Conservation (phyloP, 2,113 vertebrate species). For the Mesocricetus auratus region DNA sequence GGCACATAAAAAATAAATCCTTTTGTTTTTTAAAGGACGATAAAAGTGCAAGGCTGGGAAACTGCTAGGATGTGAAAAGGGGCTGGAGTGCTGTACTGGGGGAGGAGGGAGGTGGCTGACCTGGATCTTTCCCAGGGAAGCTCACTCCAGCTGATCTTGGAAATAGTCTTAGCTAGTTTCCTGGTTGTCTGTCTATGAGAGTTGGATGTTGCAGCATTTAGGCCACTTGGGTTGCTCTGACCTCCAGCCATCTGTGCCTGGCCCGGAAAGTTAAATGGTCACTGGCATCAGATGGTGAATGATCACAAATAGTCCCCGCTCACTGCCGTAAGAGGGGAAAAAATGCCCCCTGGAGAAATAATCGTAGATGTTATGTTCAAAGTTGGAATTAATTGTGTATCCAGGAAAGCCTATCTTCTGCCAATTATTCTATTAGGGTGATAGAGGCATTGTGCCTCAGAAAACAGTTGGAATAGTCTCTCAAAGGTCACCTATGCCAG, state of each 20-base stretch:
- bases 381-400: slow-evolving; percentile 40
- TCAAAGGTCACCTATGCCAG: not conserved
- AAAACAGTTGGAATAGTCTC: not conserved
- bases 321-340: not conserved
- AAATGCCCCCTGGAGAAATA: slow-evolving; percentile 61
- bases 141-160: too few species aligned
- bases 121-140: not conserved
- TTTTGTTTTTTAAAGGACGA: not conserved
- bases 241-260: slow-evolving; percentile 55
- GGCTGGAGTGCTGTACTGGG: too few species aligned
- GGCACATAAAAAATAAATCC: not conserved
- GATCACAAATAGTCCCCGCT: not conserved
- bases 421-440: not conserved
- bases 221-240: not conserved
- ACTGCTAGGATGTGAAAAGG: not conserved
- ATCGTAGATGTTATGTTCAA: slow-evolving; percentile 46
- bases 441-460: not conserved
- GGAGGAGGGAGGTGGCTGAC: too few species aligned
- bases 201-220: not conserved
- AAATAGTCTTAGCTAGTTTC: not conserved
- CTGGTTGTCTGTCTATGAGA: not conserved
- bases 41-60: not conserved
- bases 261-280: slow-evolving; percentile 52
- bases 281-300: slow-evolving; percentile 60
- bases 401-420: slow-evolving; percentile 30